A percentile compares a stretch with the other conserved stretches of the same genome.
Evolutionary conservation across 1,140 invertebrate species (phyloP).

Genomic region (Drosophila seguyi): DNA sequence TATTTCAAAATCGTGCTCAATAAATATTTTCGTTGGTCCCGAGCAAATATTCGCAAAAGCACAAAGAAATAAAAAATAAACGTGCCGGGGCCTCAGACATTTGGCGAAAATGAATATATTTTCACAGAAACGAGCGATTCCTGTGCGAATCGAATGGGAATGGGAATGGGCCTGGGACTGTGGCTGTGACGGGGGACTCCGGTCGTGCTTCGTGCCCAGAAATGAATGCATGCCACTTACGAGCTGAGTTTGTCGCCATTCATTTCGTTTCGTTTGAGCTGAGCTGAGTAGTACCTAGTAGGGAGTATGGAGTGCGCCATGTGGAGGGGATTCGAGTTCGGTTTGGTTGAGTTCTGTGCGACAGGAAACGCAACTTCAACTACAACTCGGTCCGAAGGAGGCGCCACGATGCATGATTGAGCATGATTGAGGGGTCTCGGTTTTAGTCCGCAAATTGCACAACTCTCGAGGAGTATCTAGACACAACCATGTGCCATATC

Average conservation of each 20-base stretch:
- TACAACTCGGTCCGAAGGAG: conserved; percentile 48
- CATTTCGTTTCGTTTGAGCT: conserved; percentile 50
- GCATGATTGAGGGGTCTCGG: conserved; percentile 70
- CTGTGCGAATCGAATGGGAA: conserved; percentile 49
- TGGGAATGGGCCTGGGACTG: conserved; percentile 11
- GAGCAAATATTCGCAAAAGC: conserved; percentile 52
- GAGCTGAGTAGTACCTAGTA: neutral
- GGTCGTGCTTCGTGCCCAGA: conserved; percentile 50
- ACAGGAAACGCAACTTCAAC: conserved; percentile 71
- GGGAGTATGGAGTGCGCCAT: neutral
- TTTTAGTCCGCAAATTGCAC: conserved; percentile 56
- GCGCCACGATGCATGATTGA: conserved; percentile 80
- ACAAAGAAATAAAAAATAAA: conserved; percentile 50
- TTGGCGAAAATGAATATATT: conserved; percentile 55
- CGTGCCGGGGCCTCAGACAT: conserved; percentile 66
- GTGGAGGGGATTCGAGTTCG: conserved; percentile 1
- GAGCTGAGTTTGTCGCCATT: conserved; percentile 69
- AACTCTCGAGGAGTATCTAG: conserved; percentile 35
- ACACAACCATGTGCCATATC: conserved; percentile 11
- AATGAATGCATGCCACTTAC: conserved; percentile 80
- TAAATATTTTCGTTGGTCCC: conserved; percentile 74
- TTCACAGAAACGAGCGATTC: conserved; percentile 44
- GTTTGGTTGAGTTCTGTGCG: conserved; percentile 29
- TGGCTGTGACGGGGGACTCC: conserved; percentile 13
- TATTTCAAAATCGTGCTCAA: conserved; percentile 82